Percentiles rank a stretch among this genome's conserved stretches.
Evolutionary conservation across 2,113 vertebrate genomes (phyloP).

Genomic region (Thinocorus orbignyianus): DNA sequence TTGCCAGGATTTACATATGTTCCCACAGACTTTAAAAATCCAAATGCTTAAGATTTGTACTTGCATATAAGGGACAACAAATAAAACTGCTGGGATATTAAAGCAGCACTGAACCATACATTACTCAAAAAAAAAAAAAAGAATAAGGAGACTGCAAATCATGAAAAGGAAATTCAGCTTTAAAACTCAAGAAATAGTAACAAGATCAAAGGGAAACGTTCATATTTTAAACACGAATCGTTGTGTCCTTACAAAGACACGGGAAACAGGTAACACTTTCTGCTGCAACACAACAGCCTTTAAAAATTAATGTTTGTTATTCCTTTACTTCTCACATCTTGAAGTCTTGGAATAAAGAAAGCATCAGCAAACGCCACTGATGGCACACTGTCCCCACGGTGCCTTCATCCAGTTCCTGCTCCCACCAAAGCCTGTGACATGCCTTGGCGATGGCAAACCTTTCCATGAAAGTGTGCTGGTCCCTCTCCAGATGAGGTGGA

Average conservation of each 20-base stretch:
- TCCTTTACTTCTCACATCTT: neutral
- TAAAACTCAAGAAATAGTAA: neutral
- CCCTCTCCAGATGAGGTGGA: accelerated
- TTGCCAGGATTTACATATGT: neutral
- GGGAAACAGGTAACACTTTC: accelerated
- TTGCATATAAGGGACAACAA: neutral
- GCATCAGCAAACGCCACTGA: accelerated
- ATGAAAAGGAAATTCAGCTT: neutral
- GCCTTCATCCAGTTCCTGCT: neutral
- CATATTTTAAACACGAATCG: accelerated
- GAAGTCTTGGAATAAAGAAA: neutral
- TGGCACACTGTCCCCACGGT: neutral
- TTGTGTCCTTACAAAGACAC: neutral
- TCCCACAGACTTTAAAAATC: neutral
- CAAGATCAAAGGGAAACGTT: neutral
- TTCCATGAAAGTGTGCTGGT: neutral
- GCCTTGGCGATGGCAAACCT: accelerated
- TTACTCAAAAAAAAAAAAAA: neutral
- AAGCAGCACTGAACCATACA: neutral
- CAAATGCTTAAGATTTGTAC: neutral
- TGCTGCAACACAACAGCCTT: neutral
- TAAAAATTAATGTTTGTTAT: neutral
- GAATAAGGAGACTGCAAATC: neutral
- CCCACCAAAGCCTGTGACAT: accelerated
- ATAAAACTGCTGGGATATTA: neutral